Evolutionary conservation across 2,797 vertebrate species (phyloP).

Genomic region (Amniataba percoides): DNA sequence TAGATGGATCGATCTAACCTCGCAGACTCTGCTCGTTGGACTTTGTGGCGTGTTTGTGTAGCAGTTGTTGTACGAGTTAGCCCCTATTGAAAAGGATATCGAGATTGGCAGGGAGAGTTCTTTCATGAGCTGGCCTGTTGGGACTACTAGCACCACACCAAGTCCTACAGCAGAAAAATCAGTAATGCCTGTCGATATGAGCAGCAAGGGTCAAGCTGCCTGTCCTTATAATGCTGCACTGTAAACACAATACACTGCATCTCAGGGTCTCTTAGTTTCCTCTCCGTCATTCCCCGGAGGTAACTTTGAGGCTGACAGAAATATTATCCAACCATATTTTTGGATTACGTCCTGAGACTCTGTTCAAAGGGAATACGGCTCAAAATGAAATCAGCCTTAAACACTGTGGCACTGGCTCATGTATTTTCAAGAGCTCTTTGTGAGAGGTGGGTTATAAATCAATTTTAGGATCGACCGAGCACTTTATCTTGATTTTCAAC

Average conservation of each 20-base stretch:
- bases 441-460: slow-evolving; percentile 73
- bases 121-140: slow-evolving; percentile 33
- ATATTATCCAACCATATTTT: slow-evolving; percentile 50
- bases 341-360: slow-evolving; percentile 53
- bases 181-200: slow-evolving; percentile 63
- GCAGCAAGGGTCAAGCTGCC: slow-evolving; percentile 68
- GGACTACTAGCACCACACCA: slow-evolving; percentile 40
- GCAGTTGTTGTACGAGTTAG: slow-evolving; percentile 44
- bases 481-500: slow-evolving; percentile 78
- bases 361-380: slow-evolving; percentile 53
- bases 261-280: slow-evolving; percentile 44
- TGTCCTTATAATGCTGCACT: slow-evolving; percentile 58
- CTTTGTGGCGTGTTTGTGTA: slow-evolving; percentile 44
- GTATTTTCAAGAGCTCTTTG: slow-evolving; percentile 71
- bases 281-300: slow-evolving; percentile 45
- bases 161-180: slow-evolving; percentile 61
- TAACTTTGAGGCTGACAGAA: slow-evolving; percentile 41
- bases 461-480: slow-evolving; percentile 72
- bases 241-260: slow-evolving; percentile 50
- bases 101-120: slow-evolving; percentile 60
- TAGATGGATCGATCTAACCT: slow-evolving; percentile 62
- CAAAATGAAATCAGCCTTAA: slow-evolving; percentile 70
- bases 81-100: slow-evolving; percentile 57
- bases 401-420: slow-evolving; percentile 52
- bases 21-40: slow-evolving; percentile 40